A percentile compares a stretch with the other conserved stretches of the same genome.
These are phyloP conservation scores for Vombatus ursinus DNA, from an alignment of 2,113 vertebrate species.

Conservation along the genomic window DNA sequence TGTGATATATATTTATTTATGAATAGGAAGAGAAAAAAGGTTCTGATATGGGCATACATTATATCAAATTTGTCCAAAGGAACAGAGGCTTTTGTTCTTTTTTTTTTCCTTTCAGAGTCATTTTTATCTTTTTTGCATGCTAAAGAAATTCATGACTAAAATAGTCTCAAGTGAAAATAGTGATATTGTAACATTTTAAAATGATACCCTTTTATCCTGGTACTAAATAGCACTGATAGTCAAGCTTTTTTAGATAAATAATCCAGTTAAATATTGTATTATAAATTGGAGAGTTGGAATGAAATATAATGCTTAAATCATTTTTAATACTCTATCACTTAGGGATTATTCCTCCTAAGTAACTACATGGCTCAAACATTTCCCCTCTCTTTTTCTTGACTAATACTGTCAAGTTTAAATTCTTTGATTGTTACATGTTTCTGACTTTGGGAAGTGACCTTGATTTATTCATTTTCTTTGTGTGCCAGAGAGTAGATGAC, in stretches of 20 bases:
- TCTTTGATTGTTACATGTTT: constrained; percentile 43
- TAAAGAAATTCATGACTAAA: constrained; percentile 7
- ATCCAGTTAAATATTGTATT: not conserved
- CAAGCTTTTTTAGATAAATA: constrained; percentile 8
- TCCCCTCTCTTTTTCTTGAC: not conserved
- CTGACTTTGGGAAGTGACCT: constrained; percentile 29
- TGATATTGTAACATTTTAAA: not conserved
- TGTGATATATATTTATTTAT: constrained; percentile 3
- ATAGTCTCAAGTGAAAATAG: not conserved
- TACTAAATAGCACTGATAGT: not conserved
- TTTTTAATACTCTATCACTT: not conserved
- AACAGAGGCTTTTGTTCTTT: not conserved
- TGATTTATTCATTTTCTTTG: constrained; percentile 51
- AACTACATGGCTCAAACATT: not conserved
- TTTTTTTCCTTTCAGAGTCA: not conserved
- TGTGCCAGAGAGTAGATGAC: constrained; percentile 19
- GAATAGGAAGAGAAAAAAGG: not conserved
- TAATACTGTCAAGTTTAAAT: constrained; percentile 25
- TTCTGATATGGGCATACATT: not conserved
- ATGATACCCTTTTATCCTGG: not conserved
- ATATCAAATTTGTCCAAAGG: not conserved
- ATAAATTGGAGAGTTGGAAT: not conserved
- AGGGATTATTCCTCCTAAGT: not conserved
- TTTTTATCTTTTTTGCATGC: not conserved
- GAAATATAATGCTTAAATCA: not conserved